Base-by-base conservation (phyloP, 2,113 vertebrate species). In the Nestor notabilis region DNA sequence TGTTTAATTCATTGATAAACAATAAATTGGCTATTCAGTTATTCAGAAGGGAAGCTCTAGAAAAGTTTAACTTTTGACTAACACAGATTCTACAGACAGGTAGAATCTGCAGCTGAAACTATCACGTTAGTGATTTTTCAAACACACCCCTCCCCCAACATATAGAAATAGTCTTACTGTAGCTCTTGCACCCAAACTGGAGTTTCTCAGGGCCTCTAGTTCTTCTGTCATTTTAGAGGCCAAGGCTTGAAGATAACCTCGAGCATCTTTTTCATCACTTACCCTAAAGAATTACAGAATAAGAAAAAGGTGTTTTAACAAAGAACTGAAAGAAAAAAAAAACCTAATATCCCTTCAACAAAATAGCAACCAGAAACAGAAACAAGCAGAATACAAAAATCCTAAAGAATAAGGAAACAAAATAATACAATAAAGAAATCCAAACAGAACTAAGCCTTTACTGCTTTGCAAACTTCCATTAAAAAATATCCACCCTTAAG, bases 141-240 rank as follows among this genome's bases (percentile, higher is more conserved):
- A 66, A n/a, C 5, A 56, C 41, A 11, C 69, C 31, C 24, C 58
- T 63, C 71, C 24, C 58, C 64, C 71, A 33, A 71, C 13, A 68
- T 5, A 71, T 78, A 20, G 78, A 63, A 50, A 20, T 27, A 55
- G 13, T 68, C 97, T 99, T 97, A 99, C 99, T 88, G 99, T 99
- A 93, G 99, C 98, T 98, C 99, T 98, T 66, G 99, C 98, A 92
- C 99, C 99, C 95, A 99, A 97, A 95, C 99, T 99, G 97, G 99
- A 99, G 97, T 98, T 99, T 85, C 99, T 99, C 93, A 99, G 96
- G 27, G 99, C 99, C 87, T 99, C 99, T 95, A 99, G 96, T 96
- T 99, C 99, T 91, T 99, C 99, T 3, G 99, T 99, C 99, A 99
- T 99, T 98, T 99, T 99, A 37, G 99, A 99, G 87, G 99, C 99